Evolutionary conservation across 2,888 invertebrate species (phyloP).

Genomic region (Drosophila birchii): DNA sequence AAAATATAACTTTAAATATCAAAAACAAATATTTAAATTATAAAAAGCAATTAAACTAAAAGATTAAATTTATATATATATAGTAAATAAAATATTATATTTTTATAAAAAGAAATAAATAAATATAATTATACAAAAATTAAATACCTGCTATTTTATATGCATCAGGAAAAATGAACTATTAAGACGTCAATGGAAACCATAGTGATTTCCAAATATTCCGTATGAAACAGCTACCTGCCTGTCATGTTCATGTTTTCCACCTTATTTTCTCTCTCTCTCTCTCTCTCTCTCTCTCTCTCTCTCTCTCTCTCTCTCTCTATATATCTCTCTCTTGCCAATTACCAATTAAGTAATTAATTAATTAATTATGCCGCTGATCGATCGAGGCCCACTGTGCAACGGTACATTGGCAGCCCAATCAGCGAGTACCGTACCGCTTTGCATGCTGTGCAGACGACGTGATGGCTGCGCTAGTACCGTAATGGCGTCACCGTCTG

Average conservation of each 20-base stretch:
- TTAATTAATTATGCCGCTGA: constrained; percentile 18
- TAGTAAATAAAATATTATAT: too few relatives aligned
- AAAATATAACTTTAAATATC: too few relatives aligned
- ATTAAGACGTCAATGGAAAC: neutral
- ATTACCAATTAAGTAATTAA: constrained; percentile 20
- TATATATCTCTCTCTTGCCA: neutral
- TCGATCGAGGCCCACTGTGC: constrained; percentile 37
- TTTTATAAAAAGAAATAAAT: too few relatives aligned
- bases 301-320: neutral
- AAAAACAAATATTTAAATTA: too few relatives aligned
- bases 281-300: neutral
- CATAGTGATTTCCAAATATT: neutral
- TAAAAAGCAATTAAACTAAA: neutral
- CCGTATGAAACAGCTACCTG: neutral
- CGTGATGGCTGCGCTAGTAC: constrained; percentile 43
- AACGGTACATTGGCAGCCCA: constrained; percentile 72
- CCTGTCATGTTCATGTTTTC: too few relatives aligned
- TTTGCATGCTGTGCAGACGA: constrained; percentile 69
- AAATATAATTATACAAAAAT: too few relatives aligned
- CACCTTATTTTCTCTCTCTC: too few relatives aligned
- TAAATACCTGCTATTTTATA: neutral
- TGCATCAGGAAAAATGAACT: neutral
- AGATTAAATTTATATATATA: too few relatives aligned
- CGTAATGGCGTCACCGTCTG: constrained; percentile 52
- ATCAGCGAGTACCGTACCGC: constrained; percentile 72